Evolutionary conservation across 2,888 invertebrate species (phyloP).

Genomic region (Helobdella robusta): DNA sequence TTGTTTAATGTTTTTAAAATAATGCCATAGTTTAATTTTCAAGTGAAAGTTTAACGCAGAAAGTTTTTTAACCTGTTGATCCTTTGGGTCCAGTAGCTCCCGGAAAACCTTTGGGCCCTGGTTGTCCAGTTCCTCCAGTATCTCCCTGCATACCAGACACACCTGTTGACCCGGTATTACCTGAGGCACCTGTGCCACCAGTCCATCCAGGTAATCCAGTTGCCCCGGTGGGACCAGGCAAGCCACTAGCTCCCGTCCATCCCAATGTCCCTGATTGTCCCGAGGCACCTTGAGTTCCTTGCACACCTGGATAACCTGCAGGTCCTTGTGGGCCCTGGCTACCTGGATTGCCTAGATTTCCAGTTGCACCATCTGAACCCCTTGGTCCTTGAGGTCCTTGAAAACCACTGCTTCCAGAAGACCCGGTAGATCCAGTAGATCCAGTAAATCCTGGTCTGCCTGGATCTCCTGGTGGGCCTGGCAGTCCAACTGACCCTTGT

Average conservation of each 20-base stretch:
- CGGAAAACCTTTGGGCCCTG: constrained; percentile 37
- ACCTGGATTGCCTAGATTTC: neutral
- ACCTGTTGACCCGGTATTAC: constrained; percentile 29
- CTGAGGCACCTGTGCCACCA: constrained; percentile 23
- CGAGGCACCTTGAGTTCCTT: neutral
- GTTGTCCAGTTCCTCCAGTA: constrained; percentile 36
- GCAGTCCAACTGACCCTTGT: constrained; percentile 22
- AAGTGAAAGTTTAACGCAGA: too few relatives aligned
- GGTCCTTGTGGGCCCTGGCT: neutral
- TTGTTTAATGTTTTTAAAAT: too few relatives aligned
- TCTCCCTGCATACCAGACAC: constrained; percentile 6
- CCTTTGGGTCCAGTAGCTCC: constrained; percentile 14
- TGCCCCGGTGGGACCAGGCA: constrained; percentile 21
- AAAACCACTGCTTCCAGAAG: too few relatives aligned
- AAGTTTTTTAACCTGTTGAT: neutral
- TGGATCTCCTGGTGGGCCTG: constrained; percentile 26
- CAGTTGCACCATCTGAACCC: neutral
- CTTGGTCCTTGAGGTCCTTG: too few relatives aligned
- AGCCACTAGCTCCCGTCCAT: constrained; percentile 11
- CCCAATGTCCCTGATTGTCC: constrained; percentile 24
- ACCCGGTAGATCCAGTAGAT: neutral
- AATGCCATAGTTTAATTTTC: too few relatives aligned
- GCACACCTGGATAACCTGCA: neutral
- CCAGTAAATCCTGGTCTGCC: constrained; percentile 14
- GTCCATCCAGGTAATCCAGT: constrained; percentile 29